A percentile compares a stretch with the other conserved stretches of the same genome.
These are phyloP conservation scores for Hippolais icterina DNA, from an alignment of 2,113 vertebrate genomes.

Conservation along the genomic window DNA sequence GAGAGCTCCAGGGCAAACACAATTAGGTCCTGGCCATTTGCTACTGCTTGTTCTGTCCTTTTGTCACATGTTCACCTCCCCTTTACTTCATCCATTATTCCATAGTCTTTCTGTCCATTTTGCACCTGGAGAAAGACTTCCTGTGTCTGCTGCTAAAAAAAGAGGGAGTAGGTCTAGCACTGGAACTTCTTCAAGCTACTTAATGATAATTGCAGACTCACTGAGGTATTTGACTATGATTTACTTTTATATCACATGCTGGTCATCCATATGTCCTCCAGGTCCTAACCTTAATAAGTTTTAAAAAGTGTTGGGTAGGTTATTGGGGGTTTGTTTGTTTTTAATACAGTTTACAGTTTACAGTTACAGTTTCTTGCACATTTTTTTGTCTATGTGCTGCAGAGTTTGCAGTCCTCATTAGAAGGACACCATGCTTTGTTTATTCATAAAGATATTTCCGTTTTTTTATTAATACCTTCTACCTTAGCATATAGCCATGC, in stretches of 20 bases:
- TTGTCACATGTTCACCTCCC: background rate
- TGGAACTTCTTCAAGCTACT: background rate
- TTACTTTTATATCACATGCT: background rate
- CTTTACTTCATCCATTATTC: background rate
- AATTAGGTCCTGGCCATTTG: background rate
- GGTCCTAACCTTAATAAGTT: background rate
- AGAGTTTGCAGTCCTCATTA: background rate
- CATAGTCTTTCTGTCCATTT: background rate
- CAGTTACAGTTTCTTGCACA: background rate
- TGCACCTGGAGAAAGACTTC: background rate
- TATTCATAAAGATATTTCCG: background rate
- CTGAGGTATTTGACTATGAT: background rate
- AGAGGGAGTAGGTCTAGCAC: background rate
- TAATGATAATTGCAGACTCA: background rate
- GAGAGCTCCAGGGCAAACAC: background rate
- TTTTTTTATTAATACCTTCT: background rate
- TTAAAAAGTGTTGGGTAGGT: background rate
- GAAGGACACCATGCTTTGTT: background rate
- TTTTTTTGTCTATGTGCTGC: background rate
- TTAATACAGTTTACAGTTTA: background rate
- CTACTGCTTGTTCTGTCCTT: background rate
- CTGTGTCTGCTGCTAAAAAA: background rate
- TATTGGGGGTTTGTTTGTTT: background rate
- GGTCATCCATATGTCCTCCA: background rate
- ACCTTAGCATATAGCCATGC: background rate